Evolutionary conservation across 2,113 vertebrate species (phyloP), one percentile per base, ranked within the genome.

Genomic region (Myrmophylax atrothorax): DNA sequence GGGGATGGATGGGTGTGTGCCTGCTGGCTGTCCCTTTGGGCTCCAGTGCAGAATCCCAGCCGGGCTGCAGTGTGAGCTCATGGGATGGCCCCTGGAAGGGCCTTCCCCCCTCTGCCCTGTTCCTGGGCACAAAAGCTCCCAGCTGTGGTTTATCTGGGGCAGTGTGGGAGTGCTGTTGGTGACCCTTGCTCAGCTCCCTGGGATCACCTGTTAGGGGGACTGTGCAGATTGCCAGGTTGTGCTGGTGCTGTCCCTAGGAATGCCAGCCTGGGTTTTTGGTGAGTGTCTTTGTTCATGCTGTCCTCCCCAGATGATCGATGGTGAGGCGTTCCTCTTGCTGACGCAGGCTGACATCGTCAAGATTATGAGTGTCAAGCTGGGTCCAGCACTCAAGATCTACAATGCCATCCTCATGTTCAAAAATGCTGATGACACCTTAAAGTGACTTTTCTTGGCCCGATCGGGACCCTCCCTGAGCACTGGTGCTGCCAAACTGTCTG

Each of bases 381-480:
- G 99, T 64, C 99, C 99, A 0, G 99, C 99, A 38, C 98, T 99
- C 92, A 99, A 99, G 98, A 99, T 99, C 97, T 99, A 99, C 98
- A 99, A 99, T 28, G 98, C 99, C 97, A 99, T 99, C 92, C 98
- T 99, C 97, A 99, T 99, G 99, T 99, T 99, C 98, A 99, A 99
- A 98, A 99, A 99, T 3, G 98, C 99, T 56, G 99, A 99, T 38
- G 99, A 99, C 96, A 98, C 98, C 97, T 98, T 99, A 73, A 99
- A 99, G 98, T 99, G 98, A 99, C 93, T 87, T 94, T 55, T 84
- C 37, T 47, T 26, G 77, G 88, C 91, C 75, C 38, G 0, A 0
- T 9, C 0, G 4, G 84, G 88, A 92, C 64, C 87, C 29, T 94
- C 89, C 84, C 59, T 94, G 66, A 82, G 77, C 74, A 86, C 49